phyloP scores from a whole-genome alignment of 1,140 invertebrate species.

The Drosophila orena region DNA sequence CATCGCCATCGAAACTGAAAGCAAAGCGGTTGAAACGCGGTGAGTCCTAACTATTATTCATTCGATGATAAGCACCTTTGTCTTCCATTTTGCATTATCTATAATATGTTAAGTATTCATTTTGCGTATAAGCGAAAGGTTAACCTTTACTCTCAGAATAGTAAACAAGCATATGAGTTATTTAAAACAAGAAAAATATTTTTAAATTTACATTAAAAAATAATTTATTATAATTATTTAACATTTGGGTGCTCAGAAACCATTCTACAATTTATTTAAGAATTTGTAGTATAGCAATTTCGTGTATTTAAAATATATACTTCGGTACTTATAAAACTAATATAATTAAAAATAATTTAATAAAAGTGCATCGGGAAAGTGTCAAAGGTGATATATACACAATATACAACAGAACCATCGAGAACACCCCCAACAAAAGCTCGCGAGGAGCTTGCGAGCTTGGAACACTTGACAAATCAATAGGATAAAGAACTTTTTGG shows the following conservation, averaged over 20 bases:
- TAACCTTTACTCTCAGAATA: too few species aligned
- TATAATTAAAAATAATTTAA: background rate
- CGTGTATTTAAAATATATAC: too few species aligned
- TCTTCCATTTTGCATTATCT: too few species aligned
- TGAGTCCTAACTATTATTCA: conserved; percentile 39
- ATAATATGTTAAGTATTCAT: too few species aligned
- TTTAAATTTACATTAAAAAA: too few species aligned
- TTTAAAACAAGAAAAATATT: too few species aligned
- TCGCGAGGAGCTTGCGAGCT: conserved; percentile 36
- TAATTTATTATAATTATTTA: too few species aligned
- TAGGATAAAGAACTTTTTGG: conserved; percentile 50
- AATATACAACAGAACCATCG: background rate
- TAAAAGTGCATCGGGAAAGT: background rate
- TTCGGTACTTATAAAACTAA: background rate
- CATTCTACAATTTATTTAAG: too few species aligned
- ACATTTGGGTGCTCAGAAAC: too few species aligned
- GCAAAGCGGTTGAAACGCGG: conserved; percentile 67
- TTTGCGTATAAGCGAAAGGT: too few species aligned
- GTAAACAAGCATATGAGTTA: too few species aligned
- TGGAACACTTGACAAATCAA: conserved; percentile 66
- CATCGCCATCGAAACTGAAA: conserved; percentile 34
- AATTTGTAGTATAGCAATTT: too few species aligned
- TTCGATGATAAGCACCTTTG: background rate
- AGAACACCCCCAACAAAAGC: conserved; percentile 50
- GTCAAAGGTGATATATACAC: conserved; percentile 5